These are phyloP conservation scores for Morpho helenor DNA, from an alignment of 2,888 invertebrate species.

Conservation along the genomic window DNA sequence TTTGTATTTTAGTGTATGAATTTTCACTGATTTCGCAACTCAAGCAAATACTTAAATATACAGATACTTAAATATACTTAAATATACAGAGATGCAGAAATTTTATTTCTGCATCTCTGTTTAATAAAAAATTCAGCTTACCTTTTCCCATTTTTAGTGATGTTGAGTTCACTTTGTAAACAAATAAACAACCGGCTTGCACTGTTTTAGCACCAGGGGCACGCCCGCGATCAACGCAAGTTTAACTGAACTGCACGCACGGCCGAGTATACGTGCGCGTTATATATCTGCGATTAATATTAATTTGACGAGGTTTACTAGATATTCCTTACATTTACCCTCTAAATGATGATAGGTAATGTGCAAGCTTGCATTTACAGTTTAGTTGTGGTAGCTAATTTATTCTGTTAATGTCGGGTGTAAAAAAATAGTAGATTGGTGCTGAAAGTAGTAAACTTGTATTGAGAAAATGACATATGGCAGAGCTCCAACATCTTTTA, in stretches of 20 bases:
- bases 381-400: too few relatives aligned
- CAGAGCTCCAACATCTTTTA: too few relatives aligned
- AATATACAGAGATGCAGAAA: too few relatives aligned
- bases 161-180: slow-evolving; percentile 1
- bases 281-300: not conserved
- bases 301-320: not conserved
- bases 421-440: too few relatives aligned
- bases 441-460: too few relatives aligned
- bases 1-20: too few relatives aligned
- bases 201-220: slow-evolving; percentile 14
- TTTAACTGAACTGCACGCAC: slow-evolving; percentile 17
- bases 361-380: too few relatives aligned
- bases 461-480: too few relatives aligned
- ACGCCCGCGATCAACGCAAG: slow-evolving; percentile 11
- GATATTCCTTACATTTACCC: slow-evolving; percentile 4
- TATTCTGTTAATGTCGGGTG: too few relatives aligned
- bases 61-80: too few relatives aligned
- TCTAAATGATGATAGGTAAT: not conserved
- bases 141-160: slow-evolving; percentile 22
- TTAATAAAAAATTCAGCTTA: slow-evolving; percentile 10
- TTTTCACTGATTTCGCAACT: too few relatives aligned
- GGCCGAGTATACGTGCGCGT: slow-evolving; percentile 13
- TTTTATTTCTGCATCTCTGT: not conserved
- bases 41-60: too few relatives aligned
- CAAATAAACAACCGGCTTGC: slow-evolving; percentile 1